phyloP scores from a whole-genome alignment of 2,797 vertebrate genomes.

The Darevskia nairensis region DNA sequence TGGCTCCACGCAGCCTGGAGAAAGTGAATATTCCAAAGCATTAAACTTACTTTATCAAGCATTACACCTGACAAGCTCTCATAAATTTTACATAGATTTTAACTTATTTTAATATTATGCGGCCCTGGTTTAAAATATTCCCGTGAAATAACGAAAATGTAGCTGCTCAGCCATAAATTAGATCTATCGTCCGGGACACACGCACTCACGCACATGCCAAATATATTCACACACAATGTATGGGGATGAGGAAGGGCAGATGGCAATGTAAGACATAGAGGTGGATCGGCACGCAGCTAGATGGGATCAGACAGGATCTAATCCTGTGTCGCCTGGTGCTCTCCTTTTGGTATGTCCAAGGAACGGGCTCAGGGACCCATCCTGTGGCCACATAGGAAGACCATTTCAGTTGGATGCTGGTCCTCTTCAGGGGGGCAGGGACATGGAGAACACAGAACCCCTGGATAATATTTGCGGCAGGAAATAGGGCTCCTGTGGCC shows the following conservation, averaged over 20 bases:
- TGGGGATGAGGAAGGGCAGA: conserved; percentile 8
- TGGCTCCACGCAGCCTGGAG: conserved; percentile 76
- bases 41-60: conserved; percentile 82
- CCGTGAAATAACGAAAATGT: conserved; percentile 70
- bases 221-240: conserved; percentile 28
- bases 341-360: background rate
- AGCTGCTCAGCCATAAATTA: conserved; percentile 73
- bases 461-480: background rate
- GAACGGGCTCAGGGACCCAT: background rate
- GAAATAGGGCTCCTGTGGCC: too few relatives aligned
- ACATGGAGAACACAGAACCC: too few relatives aligned
- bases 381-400: background rate
- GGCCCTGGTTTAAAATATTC: conserved; percentile 76
- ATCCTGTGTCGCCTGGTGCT: background rate
- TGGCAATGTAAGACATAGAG: background rate
- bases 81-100: conserved; percentile 82
- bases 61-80: conserved; percentile 81
- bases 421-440: too few relatives aligned
- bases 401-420: background rate
- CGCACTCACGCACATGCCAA: background rate
- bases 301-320: background rate
- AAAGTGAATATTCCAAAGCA: conserved; percentile 78
- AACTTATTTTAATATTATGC: conserved; percentile 82
- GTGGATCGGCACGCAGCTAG: background rate
- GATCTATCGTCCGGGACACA: conserved; percentile 47